Conservation (phyloP, 2,888 invertebrate genomes). For the Perdita meconis region DNA sequence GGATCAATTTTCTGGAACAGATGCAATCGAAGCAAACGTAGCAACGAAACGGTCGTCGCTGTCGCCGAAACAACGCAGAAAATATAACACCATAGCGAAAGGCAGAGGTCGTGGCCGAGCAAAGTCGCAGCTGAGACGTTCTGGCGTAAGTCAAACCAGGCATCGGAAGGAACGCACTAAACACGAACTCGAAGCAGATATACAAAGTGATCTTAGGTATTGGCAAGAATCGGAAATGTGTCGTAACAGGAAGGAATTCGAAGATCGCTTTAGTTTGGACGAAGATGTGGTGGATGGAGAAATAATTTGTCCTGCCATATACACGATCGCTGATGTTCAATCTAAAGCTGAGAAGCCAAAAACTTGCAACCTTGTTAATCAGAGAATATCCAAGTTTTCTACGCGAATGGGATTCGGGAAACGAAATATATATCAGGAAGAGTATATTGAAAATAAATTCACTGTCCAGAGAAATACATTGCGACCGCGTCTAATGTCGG, state of each 20-base stretch:
- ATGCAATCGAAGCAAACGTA: slow-evolving; percentile 38
- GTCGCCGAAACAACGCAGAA: slow-evolving; percentile 63
- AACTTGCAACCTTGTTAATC: slow-evolving; percentile 15
- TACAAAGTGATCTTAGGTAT: slow-evolving; percentile 68
- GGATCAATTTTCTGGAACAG: slow-evolving; percentile 48
- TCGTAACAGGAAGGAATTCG: slow-evolving; percentile 8
- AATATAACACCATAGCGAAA: slow-evolving; percentile 64
- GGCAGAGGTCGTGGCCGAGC: slow-evolving; percentile 74
- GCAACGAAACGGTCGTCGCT: slow-evolving; percentile 50
- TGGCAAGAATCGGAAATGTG: slow-evolving; percentile 65
- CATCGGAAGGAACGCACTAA: slow-evolving; percentile 74
- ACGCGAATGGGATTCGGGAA: slow-evolving; percentile 58
- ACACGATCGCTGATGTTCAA: slow-evolving; percentile 62
- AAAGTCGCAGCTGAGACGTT: slow-evolving; percentile 74
- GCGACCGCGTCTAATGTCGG: slow-evolving; percentile 71
- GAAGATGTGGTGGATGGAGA: slow-evolving; percentile 46
- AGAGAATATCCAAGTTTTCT: slow-evolving; percentile 38
- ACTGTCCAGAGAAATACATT: slow-evolving; percentile 41
- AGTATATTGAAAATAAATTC: slow-evolving; percentile 26
- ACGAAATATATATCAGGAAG: slow-evolving; percentile 20
- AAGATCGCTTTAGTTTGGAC: slow-evolving; percentile 29
- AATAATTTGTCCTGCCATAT: slow-evolving; percentile 29
- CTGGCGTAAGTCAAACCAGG: slow-evolving; percentile 77
- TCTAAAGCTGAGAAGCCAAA: slow-evolving; percentile 57
- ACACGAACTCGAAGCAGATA: slow-evolving; percentile 69